phyloP scores from a whole-genome alignment of 2,888 invertebrate species.

The Andrena trimmerana region DNA sequence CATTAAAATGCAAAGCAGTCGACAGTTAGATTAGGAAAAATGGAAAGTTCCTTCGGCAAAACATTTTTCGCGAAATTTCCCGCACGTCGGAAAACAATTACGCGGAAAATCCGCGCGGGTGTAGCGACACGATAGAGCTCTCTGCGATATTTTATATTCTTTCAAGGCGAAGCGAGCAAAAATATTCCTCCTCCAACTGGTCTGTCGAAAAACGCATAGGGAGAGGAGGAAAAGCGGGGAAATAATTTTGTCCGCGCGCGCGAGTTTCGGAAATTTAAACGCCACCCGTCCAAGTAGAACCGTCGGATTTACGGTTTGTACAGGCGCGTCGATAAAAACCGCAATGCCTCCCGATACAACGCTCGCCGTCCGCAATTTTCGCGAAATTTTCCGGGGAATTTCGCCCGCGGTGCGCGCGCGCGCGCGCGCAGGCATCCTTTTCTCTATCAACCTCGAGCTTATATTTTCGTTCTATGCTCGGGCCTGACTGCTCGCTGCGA shows the following conservation, averaged over 20 bases:
- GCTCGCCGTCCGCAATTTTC: constrained; percentile 34
- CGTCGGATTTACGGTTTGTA: constrained; percentile 18
- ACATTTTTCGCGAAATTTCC: constrained; percentile 28
- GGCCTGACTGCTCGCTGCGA: constrained; percentile 21
- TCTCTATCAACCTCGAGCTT: constrained; percentile 48
- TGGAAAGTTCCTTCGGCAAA: constrained; percentile 10
- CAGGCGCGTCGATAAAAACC: constrained; percentile 19
- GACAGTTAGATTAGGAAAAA: constrained; percentile 28
- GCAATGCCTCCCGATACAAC: constrained; percentile 3
- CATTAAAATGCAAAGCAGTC: constrained; percentile 52
- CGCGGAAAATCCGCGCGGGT: constrained; percentile 9
- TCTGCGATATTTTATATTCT: background rate
- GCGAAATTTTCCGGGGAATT: constrained; percentile 32
- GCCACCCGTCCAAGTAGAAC: background rate
- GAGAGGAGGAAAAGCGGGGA: background rate
- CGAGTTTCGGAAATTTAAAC: constrained; percentile 14
- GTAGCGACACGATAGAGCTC: background rate
- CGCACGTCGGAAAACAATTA: constrained; percentile 26
- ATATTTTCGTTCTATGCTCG: constrained; percentile 45
- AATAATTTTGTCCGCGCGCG: constrained; percentile 3
- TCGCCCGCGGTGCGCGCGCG: background rate
- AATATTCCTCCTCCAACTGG: background rate
- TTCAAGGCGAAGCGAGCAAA: background rate
- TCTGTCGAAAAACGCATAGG: background rate
- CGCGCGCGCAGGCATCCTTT: constrained; percentile 4